phyloP scores from a whole-genome alignment of 2,113 vertebrate species.

The Galbula dea region DNA sequence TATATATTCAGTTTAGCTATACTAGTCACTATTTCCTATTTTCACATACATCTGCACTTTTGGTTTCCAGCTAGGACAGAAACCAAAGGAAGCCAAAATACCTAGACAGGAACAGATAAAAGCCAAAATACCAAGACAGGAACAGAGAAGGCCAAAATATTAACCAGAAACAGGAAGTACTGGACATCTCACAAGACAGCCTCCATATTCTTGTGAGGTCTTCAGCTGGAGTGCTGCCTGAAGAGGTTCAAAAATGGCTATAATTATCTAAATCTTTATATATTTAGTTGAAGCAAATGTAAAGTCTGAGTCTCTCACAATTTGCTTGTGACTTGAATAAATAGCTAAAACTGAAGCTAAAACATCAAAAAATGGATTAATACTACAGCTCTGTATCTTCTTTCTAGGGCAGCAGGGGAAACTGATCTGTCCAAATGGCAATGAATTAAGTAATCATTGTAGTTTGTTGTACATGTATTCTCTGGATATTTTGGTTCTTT shows the following conservation, averaged over 20 bases:
- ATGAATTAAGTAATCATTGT: neutral
- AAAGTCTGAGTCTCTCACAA: neutral
- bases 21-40: conserved; percentile 19
- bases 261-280: conserved; percentile 36
- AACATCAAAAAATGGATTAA: neutral
- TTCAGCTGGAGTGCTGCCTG: conserved; percentile 4
- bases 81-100: conserved; percentile 57
- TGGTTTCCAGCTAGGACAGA: conserved; percentile 48
- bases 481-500: neutral
- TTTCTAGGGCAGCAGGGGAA: neutral
- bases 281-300: neutral
- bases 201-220: conserved; percentile 37
- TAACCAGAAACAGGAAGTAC: conserved; percentile 53
- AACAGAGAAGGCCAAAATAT: conserved; percentile 54
- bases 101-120: conserved; percentile 59
- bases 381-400: neutral
- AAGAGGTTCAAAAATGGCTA: conserved; percentile 26
- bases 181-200: conserved; percentile 23
- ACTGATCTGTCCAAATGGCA: neutral
- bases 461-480: neutral
- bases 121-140: conserved; percentile 59
- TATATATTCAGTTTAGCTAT: neutral
- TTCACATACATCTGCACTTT: conserved; percentile 17
- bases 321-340: neutral
- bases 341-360: neutral